Evolutionary conservation across 2,888 invertebrate genomes (phyloP).

Genomic region (Brachyptera putata): DNA sequence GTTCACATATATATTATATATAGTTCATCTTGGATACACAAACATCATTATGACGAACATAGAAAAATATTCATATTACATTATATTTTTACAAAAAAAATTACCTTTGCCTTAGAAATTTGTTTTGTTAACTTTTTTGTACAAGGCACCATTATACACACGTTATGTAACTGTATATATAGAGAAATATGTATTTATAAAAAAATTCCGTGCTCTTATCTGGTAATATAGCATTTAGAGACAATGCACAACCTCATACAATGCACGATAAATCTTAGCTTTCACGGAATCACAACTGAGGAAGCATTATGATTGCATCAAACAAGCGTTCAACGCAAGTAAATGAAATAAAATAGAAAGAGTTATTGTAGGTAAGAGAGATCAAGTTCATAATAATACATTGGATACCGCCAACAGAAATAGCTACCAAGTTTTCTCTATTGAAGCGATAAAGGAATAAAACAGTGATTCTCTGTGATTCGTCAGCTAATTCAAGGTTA

Average conservation of each 20-base stretch:
- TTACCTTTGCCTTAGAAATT: conserved; percentile 58
- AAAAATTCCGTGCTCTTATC: conserved; percentile 30
- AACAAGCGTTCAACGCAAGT: conserved; percentile 1
- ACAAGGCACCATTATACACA: conserved; percentile 50
- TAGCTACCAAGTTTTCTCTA: conserved; percentile 16
- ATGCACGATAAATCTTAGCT: neutral
- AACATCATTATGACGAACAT: conserved; percentile 47
- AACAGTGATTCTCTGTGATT: too few relatives aligned
- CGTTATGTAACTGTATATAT: conserved; percentile 21
- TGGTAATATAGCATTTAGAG: conserved; percentile 24
- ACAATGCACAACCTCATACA: conserved; percentile 13
- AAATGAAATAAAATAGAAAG: neutral
- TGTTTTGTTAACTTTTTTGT: conserved; percentile 48
- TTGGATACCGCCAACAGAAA: conserved; percentile 9
- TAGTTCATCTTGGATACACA: conserved; percentile 22
- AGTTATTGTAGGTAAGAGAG: neutral
- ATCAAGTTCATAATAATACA: conserved; percentile 3
- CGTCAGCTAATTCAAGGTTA: too few relatives aligned
- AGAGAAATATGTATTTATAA: conserved; percentile 31
- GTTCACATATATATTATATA: conserved; percentile 27
- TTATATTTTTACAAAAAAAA: conserved; percentile 61
- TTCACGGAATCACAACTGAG: conserved; percentile 11
- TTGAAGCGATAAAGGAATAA: neutral
- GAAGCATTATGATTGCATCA: conserved; percentile 14
- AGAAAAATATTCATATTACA: conserved; percentile 69